Conservation (phyloP, 1,140 invertebrate genomes). For the Colletes gigas region DNA sequence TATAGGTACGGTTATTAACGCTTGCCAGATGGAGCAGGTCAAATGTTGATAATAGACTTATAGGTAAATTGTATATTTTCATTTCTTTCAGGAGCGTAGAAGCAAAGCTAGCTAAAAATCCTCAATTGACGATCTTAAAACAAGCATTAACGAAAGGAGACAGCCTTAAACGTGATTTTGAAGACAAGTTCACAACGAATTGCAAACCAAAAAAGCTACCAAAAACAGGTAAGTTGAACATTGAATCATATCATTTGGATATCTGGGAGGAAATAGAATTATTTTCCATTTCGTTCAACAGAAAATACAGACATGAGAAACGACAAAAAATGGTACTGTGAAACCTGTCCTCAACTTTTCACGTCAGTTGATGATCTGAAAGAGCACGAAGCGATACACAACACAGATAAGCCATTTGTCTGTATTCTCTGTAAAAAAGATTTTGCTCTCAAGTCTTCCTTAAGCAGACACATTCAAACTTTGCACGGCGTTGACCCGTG, state of each 20-base stretch:
- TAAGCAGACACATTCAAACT: conserved; percentile 79
- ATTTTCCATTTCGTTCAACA: conserved; percentile 14
- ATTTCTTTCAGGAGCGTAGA: conserved; percentile 67
- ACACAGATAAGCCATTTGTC: conserved; percentile 75
- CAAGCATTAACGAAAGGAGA: conserved; percentile 77
- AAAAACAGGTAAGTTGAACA: conserved; percentile 62
- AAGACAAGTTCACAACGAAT: conserved; percentile 65
- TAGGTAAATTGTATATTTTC: too few relatives aligned
- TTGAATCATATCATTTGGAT: neutral
- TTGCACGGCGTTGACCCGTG: conserved; percentile 74
- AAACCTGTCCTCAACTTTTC: conserved; percentile 75
- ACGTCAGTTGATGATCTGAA: conserved; percentile 72
- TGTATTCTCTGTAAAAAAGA: conserved; percentile 80
- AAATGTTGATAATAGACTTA: neutral
- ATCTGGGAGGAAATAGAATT: neutral
- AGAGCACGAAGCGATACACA: conserved; percentile 74
- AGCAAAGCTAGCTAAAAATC: conserved; percentile 79
- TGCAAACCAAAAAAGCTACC: conserved; percentile 70
- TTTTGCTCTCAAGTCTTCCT: conserved; percentile 75
- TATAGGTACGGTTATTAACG: conserved; percentile 45
- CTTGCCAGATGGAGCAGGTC: neutral
- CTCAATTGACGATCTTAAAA: conserved; percentile 78
- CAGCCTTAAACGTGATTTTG: conserved; percentile 71
- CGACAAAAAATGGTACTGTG: conserved; percentile 76
- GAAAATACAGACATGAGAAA: conserved; percentile 55